Percentiles rank a stretch among this genome's conserved stretches.
Conservation (phyloP, 2,888 invertebrate genomes). For the Onchidella celtica region DNA sequence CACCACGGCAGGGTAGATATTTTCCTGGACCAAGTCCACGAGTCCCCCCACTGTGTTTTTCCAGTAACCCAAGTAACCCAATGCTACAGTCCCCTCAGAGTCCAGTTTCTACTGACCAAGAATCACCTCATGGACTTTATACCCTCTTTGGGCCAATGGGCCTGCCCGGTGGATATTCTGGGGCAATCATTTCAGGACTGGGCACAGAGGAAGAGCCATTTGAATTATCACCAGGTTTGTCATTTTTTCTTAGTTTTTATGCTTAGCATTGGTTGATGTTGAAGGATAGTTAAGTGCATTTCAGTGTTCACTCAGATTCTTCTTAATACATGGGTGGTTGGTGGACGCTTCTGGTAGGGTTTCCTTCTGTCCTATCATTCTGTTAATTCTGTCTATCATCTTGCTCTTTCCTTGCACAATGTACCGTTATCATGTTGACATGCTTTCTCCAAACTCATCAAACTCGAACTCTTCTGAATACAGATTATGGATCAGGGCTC, state of each 20-base stretch:
- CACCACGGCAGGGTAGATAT: not conserved
- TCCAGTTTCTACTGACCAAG: not conserved
- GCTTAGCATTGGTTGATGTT: no score
- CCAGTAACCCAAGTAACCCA: not conserved
- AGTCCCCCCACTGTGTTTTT: not conserved
- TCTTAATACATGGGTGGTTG: no score
- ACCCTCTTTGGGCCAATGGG: not conserved
- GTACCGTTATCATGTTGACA: no score
- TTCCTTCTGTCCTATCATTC: no score
- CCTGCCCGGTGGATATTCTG: not conserved
- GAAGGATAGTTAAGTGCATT: no score
- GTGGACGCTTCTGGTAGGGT: no score
- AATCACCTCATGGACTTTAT: not conserved
- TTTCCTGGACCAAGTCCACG: not conserved
- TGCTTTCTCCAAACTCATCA: no score
- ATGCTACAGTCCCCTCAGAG: not conserved
- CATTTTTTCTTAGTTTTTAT: not conserved
- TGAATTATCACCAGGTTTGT: constrained; percentile 37
- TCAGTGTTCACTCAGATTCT: no score
- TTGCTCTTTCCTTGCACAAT: no score
- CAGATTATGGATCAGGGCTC: no score
- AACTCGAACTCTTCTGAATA: no score
- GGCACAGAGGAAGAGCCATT: constrained; percentile 36
- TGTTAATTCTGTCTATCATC: no score
- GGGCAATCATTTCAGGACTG: not conserved